Evolutionary conservation across 2,113 vertebrate genomes (phyloP).

Genomic region (Actenoides lindsayi): DNA sequence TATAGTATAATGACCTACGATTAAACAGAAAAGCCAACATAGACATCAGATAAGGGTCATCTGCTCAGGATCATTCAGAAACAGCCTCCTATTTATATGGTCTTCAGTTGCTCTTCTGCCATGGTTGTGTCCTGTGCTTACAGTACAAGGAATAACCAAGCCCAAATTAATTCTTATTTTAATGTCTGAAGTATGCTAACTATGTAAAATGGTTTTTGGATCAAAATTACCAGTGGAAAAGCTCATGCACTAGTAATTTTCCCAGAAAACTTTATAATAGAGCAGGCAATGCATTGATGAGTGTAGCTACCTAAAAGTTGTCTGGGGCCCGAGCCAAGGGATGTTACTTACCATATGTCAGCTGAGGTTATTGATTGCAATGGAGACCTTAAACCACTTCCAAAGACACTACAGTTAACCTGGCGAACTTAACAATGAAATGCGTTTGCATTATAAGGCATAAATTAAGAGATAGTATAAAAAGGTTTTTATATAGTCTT

Average conservation of each 20-base stretch:
- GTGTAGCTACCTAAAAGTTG: neutral
- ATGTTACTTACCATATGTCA: neutral
- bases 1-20: neutral
- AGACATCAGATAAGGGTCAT: neutral
- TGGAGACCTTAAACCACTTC: neutral
- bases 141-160: neutral
- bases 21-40: neutral
- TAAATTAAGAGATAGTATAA: neutral
- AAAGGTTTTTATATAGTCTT: neutral
- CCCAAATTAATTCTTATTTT: neutral
- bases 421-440: neutral
- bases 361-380: neutral
- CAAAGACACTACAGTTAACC: neutral
- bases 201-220: neutral
- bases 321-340: neutral
- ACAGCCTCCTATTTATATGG: neutral
- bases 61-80: neutral
- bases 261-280: neutral
- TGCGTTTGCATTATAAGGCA: neutral
- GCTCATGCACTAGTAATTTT: neutral
- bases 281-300: neutral
- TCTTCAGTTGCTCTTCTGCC: neutral
- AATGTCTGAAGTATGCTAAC: neutral
- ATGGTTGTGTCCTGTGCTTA: neutral
- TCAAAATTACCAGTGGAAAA: neutral